Conservation (phyloP, 2,797 vertebrate genomes). For the Ceryle rudis region DNA sequence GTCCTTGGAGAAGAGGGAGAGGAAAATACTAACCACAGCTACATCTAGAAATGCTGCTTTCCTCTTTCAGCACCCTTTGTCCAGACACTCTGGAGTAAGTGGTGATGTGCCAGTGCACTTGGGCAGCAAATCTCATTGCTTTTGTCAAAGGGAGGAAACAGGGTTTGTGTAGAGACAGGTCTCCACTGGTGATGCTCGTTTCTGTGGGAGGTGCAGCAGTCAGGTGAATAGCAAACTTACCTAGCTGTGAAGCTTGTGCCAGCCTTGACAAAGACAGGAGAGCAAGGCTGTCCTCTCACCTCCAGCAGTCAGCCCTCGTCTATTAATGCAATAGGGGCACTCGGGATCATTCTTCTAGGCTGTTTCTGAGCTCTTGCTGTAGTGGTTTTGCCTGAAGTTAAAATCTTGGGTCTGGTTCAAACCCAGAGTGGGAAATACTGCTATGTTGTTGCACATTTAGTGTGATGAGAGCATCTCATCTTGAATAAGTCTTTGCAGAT, state of each 20-base stretch:
- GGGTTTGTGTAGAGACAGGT: neutral
- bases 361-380: neutral
- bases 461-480: neutral
- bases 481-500: neutral
- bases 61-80: neutral
- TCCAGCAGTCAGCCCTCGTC: neutral
- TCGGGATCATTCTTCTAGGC: neutral
- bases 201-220: neutral
- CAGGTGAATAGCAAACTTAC: neutral
- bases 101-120: neutral
- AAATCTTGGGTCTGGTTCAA: neutral
- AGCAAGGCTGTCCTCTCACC: neutral
- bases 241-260: neutral
- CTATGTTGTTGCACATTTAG: neutral
- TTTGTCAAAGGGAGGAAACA: neutral
- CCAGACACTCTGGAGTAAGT: neutral
- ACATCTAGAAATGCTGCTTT: neutral
- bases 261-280: neutral
- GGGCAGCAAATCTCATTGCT: neutral
- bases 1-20: neutral
- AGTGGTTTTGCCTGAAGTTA: neutral
- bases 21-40: neutral
- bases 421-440: neutral
- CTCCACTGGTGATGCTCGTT: neutral
- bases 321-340: rapidly evolving